These are phyloP conservation scores for Pachyseris speciosa DNA, from an alignment of 64 coral and sea anemone species.

Conservation along the genomic window DNA sequence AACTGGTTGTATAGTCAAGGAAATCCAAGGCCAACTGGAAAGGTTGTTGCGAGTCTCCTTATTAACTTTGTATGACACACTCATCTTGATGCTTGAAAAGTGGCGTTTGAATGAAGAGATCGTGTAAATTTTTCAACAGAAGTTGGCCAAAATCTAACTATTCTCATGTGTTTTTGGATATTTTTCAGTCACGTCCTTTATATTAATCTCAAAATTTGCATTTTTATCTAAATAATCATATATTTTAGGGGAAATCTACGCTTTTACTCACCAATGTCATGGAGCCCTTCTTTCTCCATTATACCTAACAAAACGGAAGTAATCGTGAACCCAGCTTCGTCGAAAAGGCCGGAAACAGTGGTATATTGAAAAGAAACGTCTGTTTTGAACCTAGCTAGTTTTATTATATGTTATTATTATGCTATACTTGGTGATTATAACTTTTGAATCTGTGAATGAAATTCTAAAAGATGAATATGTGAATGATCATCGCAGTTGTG, in stretches of 20 bases:
- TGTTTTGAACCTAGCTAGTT: constrained; percentile 20
- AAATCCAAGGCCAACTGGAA: not conserved
- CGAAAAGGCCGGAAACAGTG: constrained; percentile 9
- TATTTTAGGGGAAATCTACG: constrained; percentile 9
- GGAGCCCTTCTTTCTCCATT: constrained; percentile 28
- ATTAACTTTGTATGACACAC: constrained; percentile 6
- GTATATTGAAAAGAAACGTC: constrained; percentile 10
- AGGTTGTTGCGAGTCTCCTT: not conserved
- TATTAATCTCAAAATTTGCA: constrained; percentile 11
- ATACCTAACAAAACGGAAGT: constrained; percentile 23
- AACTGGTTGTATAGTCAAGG: not conserved
- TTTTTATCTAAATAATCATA: not conserved
- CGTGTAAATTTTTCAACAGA: constrained; percentile 22
- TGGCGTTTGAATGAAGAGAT: constrained; percentile 31
- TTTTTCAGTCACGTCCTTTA: not conserved
- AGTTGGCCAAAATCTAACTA: constrained; percentile 14
- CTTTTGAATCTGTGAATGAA: too few relatives aligned
- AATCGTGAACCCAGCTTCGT: constrained; percentile 27
- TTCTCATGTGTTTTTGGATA: constrained; percentile 1
- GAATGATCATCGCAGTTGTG: too few relatives aligned
- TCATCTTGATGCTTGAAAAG: constrained; percentile 23
- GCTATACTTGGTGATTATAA: too few relatives aligned
- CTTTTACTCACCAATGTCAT: constrained; percentile 28
- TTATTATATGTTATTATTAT: too few relatives aligned
- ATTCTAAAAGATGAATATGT: too few relatives aligned